Base-by-base conservation (phyloP, 2,888 invertebrate species). In the Himalopsyche japonica region DNA sequence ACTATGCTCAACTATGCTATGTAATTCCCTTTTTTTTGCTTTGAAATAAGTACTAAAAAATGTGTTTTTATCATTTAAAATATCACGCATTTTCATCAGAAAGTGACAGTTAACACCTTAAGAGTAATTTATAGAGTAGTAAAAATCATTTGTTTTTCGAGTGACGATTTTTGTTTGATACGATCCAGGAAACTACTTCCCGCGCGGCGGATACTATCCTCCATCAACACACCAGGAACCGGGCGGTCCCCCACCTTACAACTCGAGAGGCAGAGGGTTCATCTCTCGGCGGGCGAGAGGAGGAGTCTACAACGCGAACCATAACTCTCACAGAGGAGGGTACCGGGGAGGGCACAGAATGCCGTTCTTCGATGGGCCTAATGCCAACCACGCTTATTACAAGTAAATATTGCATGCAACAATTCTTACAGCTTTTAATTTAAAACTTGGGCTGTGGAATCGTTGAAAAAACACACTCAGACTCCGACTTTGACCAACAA, bases 281-380 rank as follows among this genome's bases (percentile, higher is more conserved):
- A 86, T 87, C 5, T 82, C 86, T 84, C 87, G 89, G 18, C 87
- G 82, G 15, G 87, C 85, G 18, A 47, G 15, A 49, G 84, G 82
- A 15, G 30, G 49, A 88, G 85, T 87, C 47, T 88, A 88, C 86
- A 70, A 70, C 15, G 15, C 70, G 0, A 70, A 70, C 12, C 70
- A 70, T 12, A 87, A 87, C 82, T 79, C 86, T 6, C 87, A 88
- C 77, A 89, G 79, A 87, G 88, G 87, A 87, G 89, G 86, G 76
- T 89, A 87, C 87, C 89, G 84, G 47, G 89, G 89, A 84, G 83
- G 89, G 20, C 87, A 89, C 47, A 87, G 90, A 47, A 89, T 92
- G 90, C 92, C 92, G 0, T 90, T 90, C 90, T 92, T 91, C 89
- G 90, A 91, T 70, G 91, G 92, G 1, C 91, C 92, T 0, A 91